Base-by-base conservation (phyloP, 2,797 vertebrate genomes). In the Protosalanx chinensis region DNA sequence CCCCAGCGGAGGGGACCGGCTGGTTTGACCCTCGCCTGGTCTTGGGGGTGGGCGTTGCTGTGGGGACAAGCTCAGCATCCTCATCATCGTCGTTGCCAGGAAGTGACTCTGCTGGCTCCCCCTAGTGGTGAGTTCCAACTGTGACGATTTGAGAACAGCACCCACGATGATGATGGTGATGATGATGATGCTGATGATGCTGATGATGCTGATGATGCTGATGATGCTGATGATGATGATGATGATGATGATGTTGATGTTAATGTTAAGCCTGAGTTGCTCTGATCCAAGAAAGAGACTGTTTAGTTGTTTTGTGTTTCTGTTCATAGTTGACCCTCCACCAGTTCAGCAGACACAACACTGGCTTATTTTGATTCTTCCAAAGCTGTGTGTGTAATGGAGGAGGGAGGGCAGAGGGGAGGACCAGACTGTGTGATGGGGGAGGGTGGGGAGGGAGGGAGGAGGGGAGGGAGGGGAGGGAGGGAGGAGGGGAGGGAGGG, bases 21-120 rank as follows among this genome's bases (percentile, higher is more conserved):
- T 92, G 76, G 91, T 93, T 82, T 94, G 91, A 94, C 51, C 71
- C 23, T 53, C 64, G 59, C 49, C 37, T 3, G 73, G 7, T 2
- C 35, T 37, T 6, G 35, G 35, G 35, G 4, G 35, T 5, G 33
- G 33, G 33, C 33, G 33, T 37, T 37, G 35, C 35, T 8, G 35
- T 6, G 35, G 35, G 0, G 35, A 8, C 35, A 6, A 7, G 10
- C 37, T 41, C 37, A 41, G 37, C 37, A 41, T 41, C 37, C 10
- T 41, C 37, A 41, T 41, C 37, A 12, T 41, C 8, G 37, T 3
- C 37, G 2, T 41, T 10, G 37, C 37, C 37, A 41, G 37, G 37
- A 41, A 41, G 37, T 41, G 37, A 41, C 37, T 41, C 37, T 12
- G 37, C 37, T 12, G 37, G 6, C 37, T 7, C 37, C 37, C 37